Evolutionary conservation across 1,140 invertebrate genomes (phyloP), one percentile per base, ranked within the genome.

Genomic region (Diplogasteroides magnus): DNA sequence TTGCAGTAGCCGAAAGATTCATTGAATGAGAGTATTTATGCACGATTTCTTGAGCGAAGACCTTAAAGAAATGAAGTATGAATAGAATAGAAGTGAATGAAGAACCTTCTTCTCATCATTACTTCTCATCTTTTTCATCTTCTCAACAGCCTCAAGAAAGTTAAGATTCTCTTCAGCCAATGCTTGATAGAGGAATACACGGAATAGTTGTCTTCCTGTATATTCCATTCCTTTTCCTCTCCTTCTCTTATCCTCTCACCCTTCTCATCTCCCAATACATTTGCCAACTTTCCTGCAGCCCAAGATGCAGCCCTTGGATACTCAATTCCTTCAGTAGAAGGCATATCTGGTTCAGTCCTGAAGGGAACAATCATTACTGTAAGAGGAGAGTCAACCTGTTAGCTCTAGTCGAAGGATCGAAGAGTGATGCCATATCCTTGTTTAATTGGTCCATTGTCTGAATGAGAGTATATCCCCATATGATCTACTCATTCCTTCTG

Each of bases 141-240:
- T 73, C 13, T 81, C 81, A n/a, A 79, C 61, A n/a, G 72, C 74
- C 55, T 81, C 80, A 26, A 81, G 68, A 59, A 81, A 81, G 0
- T 74, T 55, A 14, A 81, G 74, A 71, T 81, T 81, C 71, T 81
- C 80, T 58, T 81, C 80, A 26, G 80, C 80, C 26, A 81, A 64
- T 15, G 81, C 70, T 64, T 81, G 69, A 60, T 69, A 77, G 1
- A 81, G 68, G 68, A 81, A 81, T 60, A 76, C 80, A 59, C 79
- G 79, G 72, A 81, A 81, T 2, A 81, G 69, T 69, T 83, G 76
- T 26, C 78, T 48, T 13, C 73, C 74, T 76, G 58, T 60, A 68
- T 25, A 27, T n/a, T n/a, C n/a, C n/a, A n/a, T n/a, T n/a, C n/a
- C n/a, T n/a, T n/a, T n/a, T n/a, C n/a, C n/a, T n/a, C n/a, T n/a